Evolutionary conservation across 2,888 invertebrate species (phyloP), one percentile per base, ranked within the genome.

Genomic region (Xestia xanthographa): DNA sequence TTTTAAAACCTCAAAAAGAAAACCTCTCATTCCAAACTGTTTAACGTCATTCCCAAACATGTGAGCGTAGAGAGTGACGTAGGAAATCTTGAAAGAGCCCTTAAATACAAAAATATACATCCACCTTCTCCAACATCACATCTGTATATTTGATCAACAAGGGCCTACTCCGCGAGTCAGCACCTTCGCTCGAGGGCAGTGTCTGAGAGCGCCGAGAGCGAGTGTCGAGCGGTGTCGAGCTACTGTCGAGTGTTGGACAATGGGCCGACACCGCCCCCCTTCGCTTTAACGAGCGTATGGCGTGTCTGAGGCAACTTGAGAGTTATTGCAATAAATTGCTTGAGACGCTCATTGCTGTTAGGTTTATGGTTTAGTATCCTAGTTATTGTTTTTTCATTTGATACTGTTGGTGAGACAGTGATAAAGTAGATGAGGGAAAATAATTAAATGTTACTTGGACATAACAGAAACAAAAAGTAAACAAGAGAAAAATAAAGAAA

Each of bases 271-370:
- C 71, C 79, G 43, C 71, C 68, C 81, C 77, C 72, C 68, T 68
- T 60, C 60, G 62, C 17, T 60, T 77, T 86, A 86, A 86, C 87
- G 86, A 86, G 79, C 81, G 65, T 75, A 75, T 87, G 72, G 74
- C 86, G 83, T 85, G 83, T 84, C 71, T 26, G 50, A 48, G 62
- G 50, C 22, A 77, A 77, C 76, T 74, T 56, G 68, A 80, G 81
- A 81, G 48, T 74, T 85, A 85, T 85, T 77, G 82, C 68, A 66
- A 71, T 83, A 72, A 80, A 84, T 72, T 82, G 71, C 41, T 75
- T n/a, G 20, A 72, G 80, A 75, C 60, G 66, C 22, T 66, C 63
- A 69, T 69, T 72, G 66, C 38, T 50, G 58, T 45, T 41, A 14
- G 20, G 43, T 78, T 75, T 72, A 68, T 20, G 60, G 34, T 58